Conservation (phyloP, 1,140 invertebrate genomes). For the Drosophila sp. region DNA sequence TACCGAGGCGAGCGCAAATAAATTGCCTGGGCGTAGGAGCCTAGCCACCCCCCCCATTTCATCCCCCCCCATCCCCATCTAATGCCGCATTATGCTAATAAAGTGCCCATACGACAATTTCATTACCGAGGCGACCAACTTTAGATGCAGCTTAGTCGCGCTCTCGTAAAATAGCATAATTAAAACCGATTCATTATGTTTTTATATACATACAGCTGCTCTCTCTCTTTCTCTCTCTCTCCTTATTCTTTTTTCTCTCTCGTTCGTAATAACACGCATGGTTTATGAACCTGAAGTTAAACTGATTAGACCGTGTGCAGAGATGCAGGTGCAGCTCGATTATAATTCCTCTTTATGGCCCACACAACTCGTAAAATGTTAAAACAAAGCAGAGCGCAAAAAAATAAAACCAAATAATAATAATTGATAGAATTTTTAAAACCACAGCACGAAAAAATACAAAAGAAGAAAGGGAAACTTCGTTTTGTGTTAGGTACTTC, state of each 20-base stretch:
- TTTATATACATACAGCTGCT: background rate
- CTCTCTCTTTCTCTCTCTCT: background rate
- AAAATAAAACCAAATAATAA: slow-evolving; percentile 11
- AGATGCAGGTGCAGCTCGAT: slow-evolving; percentile 41
- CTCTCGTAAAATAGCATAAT: slow-evolving; percentile 60
- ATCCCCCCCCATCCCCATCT: slow-evolving; percentile 18
- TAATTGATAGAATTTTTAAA: slow-evolving; percentile 81
- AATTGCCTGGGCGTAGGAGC: slow-evolving; percentile 50
- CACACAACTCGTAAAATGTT: slow-evolving; percentile 52
- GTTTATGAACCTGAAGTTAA: slow-evolving; percentile 50
- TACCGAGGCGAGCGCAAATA: slow-evolving; percentile 38
- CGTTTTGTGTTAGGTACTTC: slow-evolving; percentile 25
- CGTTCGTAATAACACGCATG: slow-evolving; percentile 43
- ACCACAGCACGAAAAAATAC: slow-evolving; percentile 41
- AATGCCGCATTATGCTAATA: slow-evolving; percentile 70
- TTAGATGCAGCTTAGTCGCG: slow-evolving; percentile 27
- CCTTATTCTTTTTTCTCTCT: background rate
- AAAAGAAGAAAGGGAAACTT: slow-evolving; percentile 33
- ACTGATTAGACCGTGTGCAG: slow-evolving; percentile 22
- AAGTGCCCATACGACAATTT: slow-evolving; percentile 70
- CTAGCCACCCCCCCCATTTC: background rate
- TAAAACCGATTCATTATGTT: slow-evolving; percentile 48
- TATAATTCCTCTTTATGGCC: slow-evolving; percentile 52
- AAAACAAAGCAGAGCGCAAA: slow-evolving; percentile 24
- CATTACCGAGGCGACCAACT: slow-evolving; percentile 47